Evolutionary conservation across 2,888 invertebrate genomes (phyloP), one percentile per base, ranked within the genome.

Genomic region (Ichneumon xanthorius): DNA sequence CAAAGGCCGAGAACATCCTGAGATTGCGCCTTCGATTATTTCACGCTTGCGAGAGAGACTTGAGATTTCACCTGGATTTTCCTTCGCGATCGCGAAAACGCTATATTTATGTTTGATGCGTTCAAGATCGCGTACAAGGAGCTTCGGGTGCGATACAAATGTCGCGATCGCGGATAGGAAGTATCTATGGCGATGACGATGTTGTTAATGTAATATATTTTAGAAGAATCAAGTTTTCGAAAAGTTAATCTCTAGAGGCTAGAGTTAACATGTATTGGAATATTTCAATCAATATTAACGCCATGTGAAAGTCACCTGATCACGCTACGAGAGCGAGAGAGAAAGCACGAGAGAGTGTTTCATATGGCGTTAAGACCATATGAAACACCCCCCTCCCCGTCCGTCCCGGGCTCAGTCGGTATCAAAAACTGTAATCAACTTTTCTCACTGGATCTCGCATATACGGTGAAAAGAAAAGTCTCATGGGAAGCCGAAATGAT

Each of bases 21-120:
- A 61, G 63, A 75, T 76, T 33, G 63, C 30, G n/a, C 3, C 53
- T 80, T 22, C 65, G 80, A 72, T 65, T 80, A 72, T 72, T 80
- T 72, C 72, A 72, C 72, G 80, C 71, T 72, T 65, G 65, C 65
- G 65, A 72, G 65, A 63, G n/a, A 55, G 22, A 55, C 55, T 55
- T 22, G 55, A 9, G 55, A 55, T 55, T 55, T 55, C 22, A 55
- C 22, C 55, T 22, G 4, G 22, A 19, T 55, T 55, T 55, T 55
- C 19, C 22, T 55, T 55, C 22, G 55, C 19, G n/a, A 22, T 55
- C 55, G 55, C 22, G 19, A 40, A 19, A 55, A 55, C 7, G 9
- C 55, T 55, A 22, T 22, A 14, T 55, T 55, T 55, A 55, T 22
- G 19, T 9, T 55, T 22, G 19, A 55, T 55, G 14, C 55, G 22